Percentiles rank a stretch among this genome's conserved stretches.
Evolutionary conservation across 2,113 vertebrate species (phyloP).

Genomic region (Corythoichthys haematopterus): DNA sequence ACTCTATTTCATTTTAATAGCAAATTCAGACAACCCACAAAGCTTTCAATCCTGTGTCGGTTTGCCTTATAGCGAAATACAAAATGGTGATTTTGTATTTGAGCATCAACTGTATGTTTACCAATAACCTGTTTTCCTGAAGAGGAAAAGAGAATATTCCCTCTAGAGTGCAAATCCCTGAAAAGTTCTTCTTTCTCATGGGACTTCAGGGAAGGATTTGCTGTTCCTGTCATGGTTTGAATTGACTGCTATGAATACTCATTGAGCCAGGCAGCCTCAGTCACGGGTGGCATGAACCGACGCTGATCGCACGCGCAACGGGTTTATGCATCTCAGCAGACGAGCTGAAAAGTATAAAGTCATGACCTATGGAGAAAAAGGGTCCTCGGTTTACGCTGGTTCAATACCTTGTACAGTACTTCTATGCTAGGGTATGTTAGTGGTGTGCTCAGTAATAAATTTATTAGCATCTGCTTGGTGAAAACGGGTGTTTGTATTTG

Average conservation of each 20-base stretch:
- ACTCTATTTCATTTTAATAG: constrained; percentile 61
- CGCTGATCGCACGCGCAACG: neutral
- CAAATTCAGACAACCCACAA: constrained; percentile 31
- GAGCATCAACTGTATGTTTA: constrained; percentile 9
- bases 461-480: neutral
- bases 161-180: constrained; percentile 10
- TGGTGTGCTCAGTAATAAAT: neutral
- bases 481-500: neutral
- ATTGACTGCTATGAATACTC: constrained; percentile 21
- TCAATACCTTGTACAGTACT: neutral
- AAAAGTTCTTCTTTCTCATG: constrained; percentile 7
- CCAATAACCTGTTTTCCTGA: neutral
- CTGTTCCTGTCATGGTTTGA: constrained; percentile 12
- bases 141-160: neutral
- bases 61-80: constrained; percentile 45
- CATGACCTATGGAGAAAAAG: neutral
- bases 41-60: constrained; percentile 34
- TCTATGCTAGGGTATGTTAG: neutral
- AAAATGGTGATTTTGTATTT: constrained; percentile 20
- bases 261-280: constrained; percentile 6
- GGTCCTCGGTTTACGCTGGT: neutral
- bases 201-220: constrained; percentile 8
- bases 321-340: constrained; percentile 2
- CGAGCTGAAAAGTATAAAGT: constrained; percentile 2
- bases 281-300: neutral